These are phyloP conservation scores for Vimba vimba DNA, from an alignment of 2,113 vertebrate genomes.

Conservation along the genomic window DNA sequence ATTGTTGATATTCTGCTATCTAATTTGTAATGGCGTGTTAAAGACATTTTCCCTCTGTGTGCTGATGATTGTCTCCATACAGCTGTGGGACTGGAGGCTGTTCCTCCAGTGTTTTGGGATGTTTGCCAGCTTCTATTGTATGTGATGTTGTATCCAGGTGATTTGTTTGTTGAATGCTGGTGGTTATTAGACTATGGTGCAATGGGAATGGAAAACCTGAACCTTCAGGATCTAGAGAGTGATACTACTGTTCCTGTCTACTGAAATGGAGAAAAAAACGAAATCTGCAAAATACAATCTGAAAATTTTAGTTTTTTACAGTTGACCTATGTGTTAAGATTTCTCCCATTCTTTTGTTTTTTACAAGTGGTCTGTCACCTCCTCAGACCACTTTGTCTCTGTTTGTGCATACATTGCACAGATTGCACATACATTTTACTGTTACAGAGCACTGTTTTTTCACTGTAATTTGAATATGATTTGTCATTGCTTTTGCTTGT, in stretches of 20 bases:
- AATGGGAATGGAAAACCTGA: not conserved
- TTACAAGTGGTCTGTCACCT: not conserved
- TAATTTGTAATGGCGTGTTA: not conserved
- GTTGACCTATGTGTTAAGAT: not conserved
- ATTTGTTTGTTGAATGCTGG: conserved; percentile 3
- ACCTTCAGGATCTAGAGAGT: not conserved
- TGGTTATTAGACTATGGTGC: not conserved
- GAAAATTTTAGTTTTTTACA: not conserved
- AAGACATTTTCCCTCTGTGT: not conserved
- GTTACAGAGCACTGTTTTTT: not conserved
- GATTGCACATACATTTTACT: not conserved
- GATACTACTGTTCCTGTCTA: not conserved
- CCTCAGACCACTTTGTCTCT: not conserved
- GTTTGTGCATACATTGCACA: too few species aligned
- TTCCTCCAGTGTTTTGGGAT: not conserved
- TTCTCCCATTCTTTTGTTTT: not conserved
- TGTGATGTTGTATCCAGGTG: conserved; percentile 26
- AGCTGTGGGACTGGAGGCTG: not conserved
- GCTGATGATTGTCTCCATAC: not conserved
- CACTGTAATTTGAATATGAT: not conserved
- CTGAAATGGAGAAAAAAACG: not conserved
- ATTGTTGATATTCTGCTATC: not conserved
- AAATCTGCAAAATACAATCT: not conserved
- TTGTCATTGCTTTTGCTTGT: not conserved
- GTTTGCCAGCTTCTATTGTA: not conserved